Evolutionary conservation across 2,888 invertebrate species (phyloP).

Genomic region (Loripinus fragilis): DNA sequence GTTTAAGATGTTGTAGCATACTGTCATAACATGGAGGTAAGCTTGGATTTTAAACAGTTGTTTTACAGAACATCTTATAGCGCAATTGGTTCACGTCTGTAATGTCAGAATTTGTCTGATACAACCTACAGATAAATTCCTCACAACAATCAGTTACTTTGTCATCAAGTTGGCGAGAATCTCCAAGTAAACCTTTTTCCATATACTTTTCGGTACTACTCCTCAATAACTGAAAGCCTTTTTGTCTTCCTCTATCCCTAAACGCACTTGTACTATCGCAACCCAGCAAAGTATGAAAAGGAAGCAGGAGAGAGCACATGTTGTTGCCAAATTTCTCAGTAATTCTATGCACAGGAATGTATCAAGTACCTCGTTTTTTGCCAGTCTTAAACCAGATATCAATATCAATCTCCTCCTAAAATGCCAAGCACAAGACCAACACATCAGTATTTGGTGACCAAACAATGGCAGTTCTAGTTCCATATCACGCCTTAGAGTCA

Average conservation of each 20-base stretch:
- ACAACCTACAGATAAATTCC: too few species aligned
- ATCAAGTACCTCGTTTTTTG: neutral
- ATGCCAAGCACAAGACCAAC: neutral
- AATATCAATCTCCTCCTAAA: neutral
- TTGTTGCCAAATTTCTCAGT: neutral
- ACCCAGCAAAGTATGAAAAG: constrained; percentile 65
- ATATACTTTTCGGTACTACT: too few species aligned
- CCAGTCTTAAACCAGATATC: constrained; percentile 8
- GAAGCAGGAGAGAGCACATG: constrained; percentile 21
- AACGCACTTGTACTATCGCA: constrained; percentile 61
- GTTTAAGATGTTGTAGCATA: neutral
- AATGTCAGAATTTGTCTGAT: too few species aligned
- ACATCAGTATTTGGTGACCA: constrained; percentile 3
- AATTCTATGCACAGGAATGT: neutral
- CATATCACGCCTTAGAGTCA: neutral
- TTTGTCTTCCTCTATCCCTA: neutral
- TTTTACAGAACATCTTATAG: neutral
- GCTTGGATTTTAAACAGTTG: neutral
- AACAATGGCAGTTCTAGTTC: neutral
- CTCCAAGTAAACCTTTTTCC: too few species aligned
- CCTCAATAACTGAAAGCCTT: too few species aligned
- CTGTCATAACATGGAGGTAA: neutral
- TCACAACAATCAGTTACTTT: too few species aligned
- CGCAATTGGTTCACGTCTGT: neutral
- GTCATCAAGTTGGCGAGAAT: too few species aligned